A percentile compares a stretch with the other conserved stretches of the same genome.
These are phyloP conservation scores for Macrotus californicus DNA, from an alignment of 2,113 vertebrate genomes.

Conservation along the genomic window DNA sequence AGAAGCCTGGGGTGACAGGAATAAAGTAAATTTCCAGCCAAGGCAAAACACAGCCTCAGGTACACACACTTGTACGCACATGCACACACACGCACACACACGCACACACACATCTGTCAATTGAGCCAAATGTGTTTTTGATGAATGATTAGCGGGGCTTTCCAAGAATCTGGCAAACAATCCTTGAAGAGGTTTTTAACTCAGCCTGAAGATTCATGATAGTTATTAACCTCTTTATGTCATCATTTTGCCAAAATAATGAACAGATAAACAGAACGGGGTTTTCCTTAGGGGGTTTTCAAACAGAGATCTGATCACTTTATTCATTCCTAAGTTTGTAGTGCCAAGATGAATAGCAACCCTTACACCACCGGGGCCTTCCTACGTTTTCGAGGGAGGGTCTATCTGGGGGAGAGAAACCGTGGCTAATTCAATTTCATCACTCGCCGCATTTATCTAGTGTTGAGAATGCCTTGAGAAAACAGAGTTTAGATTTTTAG, in stretches of 20 bases:
- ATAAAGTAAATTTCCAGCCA: background rate
- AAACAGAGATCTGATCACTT: background rate
- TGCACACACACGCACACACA: background rate
- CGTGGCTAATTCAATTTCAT: background rate
- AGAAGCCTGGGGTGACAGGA: background rate
- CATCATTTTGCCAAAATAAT: slow-evolving; percentile 29
- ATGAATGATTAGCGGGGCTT: background rate
- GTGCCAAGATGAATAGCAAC: background rate
- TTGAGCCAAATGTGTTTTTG: background rate
- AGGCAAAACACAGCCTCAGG: background rate
- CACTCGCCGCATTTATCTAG: background rate
- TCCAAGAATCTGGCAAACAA: slow-evolving; percentile 12
- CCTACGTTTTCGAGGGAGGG: background rate
- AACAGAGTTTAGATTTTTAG: background rate
- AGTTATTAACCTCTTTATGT: background rate
- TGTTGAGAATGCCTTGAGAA: background rate
- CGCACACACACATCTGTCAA: background rate
- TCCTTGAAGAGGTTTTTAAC: background rate
- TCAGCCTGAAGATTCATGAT: background rate
- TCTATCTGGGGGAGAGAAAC: background rate
- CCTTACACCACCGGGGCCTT: background rate
- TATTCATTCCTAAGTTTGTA: background rate
- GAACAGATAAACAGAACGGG: slow-evolving; percentile 13
- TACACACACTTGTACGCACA: fast-evolving
- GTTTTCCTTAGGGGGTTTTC: slow-evolving; percentile 63